These are phyloP conservation scores for Lucilia sericata DNA, from an alignment of 1,140 invertebrate genomes.

Conservation along the genomic window DNA sequence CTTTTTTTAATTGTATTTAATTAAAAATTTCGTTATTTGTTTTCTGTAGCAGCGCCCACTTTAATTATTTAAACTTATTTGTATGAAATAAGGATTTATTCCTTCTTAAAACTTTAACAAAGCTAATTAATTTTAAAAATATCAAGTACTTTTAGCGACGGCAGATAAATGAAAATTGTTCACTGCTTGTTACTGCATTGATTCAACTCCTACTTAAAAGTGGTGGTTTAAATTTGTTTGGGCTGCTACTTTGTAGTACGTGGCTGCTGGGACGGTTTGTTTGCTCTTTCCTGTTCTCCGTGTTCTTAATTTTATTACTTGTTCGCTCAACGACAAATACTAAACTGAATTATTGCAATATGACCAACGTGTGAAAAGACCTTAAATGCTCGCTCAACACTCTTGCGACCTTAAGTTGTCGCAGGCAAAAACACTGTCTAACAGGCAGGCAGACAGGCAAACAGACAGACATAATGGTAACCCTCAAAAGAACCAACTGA, in stretches of 20 bases:
- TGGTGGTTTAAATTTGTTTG: constrained; percentile 30
- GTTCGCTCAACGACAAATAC: constrained; percentile 38
- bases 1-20: background rate
- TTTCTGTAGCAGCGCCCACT: background rate
- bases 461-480: constrained; percentile 34
- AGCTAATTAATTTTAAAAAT: background rate
- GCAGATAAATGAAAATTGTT: background rate
- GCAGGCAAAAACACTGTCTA: background rate
- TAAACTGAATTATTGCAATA: constrained; percentile 35
- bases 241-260: constrained; percentile 12
- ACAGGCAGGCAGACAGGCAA: constrained; percentile 7
- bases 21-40: background rate
- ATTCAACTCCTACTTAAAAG: constrained; percentile 36
- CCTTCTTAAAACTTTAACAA: background rate
- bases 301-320: constrained; percentile 18
- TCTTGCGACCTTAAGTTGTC: constrained; percentile 11
- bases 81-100: background rate
- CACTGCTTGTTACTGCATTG: background rate
- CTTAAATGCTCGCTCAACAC: constrained; percentile 31
- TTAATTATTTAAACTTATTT: background rate
- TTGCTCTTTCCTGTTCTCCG: background rate
- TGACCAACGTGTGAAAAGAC: constrained; percentile 35
- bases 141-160: constrained; percentile 15
- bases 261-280: constrained; percentile 2
- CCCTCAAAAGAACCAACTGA: constrained; percentile 8